Conservation (phyloP, 2,113 vertebrate genomes). For the Microcebus lehilahytsara region DNA sequence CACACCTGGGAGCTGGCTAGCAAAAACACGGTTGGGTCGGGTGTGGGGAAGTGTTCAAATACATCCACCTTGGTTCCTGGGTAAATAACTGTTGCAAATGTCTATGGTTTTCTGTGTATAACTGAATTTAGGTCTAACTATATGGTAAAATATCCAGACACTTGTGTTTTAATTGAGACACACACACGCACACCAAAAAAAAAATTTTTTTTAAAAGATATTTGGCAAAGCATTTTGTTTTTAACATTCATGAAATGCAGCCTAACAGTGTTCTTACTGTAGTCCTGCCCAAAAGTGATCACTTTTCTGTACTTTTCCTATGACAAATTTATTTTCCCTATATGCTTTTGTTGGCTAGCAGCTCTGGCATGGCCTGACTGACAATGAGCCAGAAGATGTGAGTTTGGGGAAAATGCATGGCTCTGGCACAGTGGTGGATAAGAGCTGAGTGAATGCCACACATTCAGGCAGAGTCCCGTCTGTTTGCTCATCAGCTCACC, state of each 20-base stretch:
- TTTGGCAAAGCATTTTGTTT: constrained; percentile 76
- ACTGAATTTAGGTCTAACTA: constrained; percentile 34
- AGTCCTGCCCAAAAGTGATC: constrained; percentile 82
- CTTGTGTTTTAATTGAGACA: constrained; percentile 67
- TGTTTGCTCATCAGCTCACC: constrained; percentile 69
- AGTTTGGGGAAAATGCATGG: constrained; percentile 78
- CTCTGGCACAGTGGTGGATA: constrained; percentile 73
- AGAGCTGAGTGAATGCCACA: constrained; percentile 71
- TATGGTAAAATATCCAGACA: constrained; percentile 46
- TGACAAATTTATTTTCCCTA: constrained; percentile 89
- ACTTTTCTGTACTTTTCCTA: constrained; percentile 85
- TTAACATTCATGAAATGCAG: constrained; percentile 69
- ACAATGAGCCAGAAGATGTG: constrained; percentile 85
- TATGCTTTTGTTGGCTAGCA: constrained; percentile 86
- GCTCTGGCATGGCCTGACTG: constrained; percentile 82
- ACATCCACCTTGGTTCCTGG: not conserved
- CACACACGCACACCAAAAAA: not conserved
- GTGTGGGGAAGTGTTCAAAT: constrained; percentile 13
- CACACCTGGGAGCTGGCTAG: constrained; percentile 49
- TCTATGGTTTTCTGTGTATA: constrained; percentile 9
- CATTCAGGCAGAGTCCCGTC: constrained; percentile 71
- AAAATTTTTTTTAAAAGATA: not conserved
- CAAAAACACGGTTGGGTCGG: not conserved
- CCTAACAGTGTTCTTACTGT: constrained; percentile 84
- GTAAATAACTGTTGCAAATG: constrained; percentile 21